Conservation (phyloP, 2,797 vertebrate genomes). For the Bufotes viridis region DNA sequence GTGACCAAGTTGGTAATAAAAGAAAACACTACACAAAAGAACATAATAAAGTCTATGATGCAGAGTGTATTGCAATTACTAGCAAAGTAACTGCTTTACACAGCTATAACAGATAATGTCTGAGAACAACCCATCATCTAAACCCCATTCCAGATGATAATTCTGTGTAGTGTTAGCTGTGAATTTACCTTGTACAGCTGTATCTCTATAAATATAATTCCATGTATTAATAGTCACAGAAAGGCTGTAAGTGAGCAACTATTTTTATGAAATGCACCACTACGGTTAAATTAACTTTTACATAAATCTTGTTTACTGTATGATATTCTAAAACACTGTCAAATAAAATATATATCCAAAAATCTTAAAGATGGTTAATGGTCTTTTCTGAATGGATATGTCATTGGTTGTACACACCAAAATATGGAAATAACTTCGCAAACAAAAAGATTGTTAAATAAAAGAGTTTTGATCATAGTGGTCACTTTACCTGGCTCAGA, state of each 20-base stretch:
- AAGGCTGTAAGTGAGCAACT: constrained; percentile 98
- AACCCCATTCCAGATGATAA: constrained; percentile 87
- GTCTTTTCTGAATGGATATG: background rate
- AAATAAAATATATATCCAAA: constrained; percentile 92
- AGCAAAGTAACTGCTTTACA: constrained; percentile 84
- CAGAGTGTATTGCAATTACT: constrained; percentile 85
- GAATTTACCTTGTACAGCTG: constrained; percentile 97
- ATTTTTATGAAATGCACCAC: constrained; percentile 99
- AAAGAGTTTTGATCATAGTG: background rate
- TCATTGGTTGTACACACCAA: background rate
- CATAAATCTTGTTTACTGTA: constrained; percentile 99
- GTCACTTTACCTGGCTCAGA: background rate
- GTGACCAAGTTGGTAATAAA: constrained; percentile 67
- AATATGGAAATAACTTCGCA: background rate
- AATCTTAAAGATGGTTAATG: constrained; percentile 48
- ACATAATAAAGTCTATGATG: constrained; percentile 81
- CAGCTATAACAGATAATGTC: constrained; percentile 86
- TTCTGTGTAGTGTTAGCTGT: constrained; percentile 97
- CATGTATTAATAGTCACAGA: constrained; percentile 96
- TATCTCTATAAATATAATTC: constrained; percentile 98
- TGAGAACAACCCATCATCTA: constrained; percentile 90
- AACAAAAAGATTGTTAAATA: background rate
- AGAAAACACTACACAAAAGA: constrained; percentile 68
- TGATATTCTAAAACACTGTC: constrained; percentile 98
- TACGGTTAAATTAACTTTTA: constrained; percentile 99